Evolutionary conservation across 2,888 invertebrate species (phyloP).

Genomic region (Drosophila multiciliata): DNA sequence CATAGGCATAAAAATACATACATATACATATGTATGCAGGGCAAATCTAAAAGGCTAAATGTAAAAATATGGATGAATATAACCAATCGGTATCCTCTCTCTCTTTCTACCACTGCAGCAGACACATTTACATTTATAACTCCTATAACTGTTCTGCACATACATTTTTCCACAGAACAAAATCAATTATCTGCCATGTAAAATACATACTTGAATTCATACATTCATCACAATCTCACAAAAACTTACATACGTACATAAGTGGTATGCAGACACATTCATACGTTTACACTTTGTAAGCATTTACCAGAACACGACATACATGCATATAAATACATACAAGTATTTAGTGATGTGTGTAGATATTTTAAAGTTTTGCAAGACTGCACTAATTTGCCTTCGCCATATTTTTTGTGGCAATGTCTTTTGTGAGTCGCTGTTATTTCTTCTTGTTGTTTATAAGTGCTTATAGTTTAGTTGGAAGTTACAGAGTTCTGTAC

Average conservation of each 20-base stretch:
- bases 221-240: conserved; percentile 29
- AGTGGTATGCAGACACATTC: conserved; percentile 24
- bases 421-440: conserved; percentile 42
- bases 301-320: conserved; percentile 49
- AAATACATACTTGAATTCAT: conserved; percentile 35
- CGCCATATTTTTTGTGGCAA: conserved; percentile 61
- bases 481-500: conserved; percentile 15
- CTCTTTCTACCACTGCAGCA: not conserved
- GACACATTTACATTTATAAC: conserved; percentile 21
- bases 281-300: conserved; percentile 36
- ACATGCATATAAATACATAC: conserved; percentile 16
- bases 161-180: conserved; percentile 32
- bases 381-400: conserved; percentile 62
- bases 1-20: not conserved
- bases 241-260: conserved; percentile 16
- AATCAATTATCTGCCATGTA: conserved; percentile 46
- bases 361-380: conserved; percentile 53
- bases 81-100: conserved; percentile 6
- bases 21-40: conserved; percentile 4
- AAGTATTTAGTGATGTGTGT: conserved; percentile 28
- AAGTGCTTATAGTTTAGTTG: not conserved
- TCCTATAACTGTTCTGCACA: conserved; percentile 21
- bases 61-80: conserved; percentile 12
- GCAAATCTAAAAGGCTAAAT: conserved; percentile 20
- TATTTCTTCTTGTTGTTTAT: conserved; percentile 34